Evolutionary conservation across 2,888 invertebrate genomes (phyloP), one percentile per base, ranked within the genome.

Genomic region (Cosmorhoe ocellata): DNA sequence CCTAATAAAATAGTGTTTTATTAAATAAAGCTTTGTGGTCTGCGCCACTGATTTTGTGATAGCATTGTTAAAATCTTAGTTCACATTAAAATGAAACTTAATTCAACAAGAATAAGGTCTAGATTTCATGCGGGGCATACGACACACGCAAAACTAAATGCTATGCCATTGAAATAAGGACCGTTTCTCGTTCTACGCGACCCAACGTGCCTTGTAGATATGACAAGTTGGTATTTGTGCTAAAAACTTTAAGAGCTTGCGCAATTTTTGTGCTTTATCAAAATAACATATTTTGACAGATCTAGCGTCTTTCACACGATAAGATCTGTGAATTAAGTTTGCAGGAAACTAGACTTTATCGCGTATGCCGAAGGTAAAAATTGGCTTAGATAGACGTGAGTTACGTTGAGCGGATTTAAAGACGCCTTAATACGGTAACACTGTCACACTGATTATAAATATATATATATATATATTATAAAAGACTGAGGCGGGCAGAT

Each of bases 21-120:
- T 79, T 76, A 79, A 80, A 80, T 76, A 79, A 59, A 59, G 57
- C 55, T 41, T 40, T 12, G 22, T 47, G 43, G 48, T 44, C 43
- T 31, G 9, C 47, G 48, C 47, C 47, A 13, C 7, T 37, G 51
- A 46, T 11, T n/a, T n/a, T n/a, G 22, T n/a, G 40, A n/a, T 38
- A 4, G 7, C 12, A 13, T 42, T 38, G 26, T 28, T 18, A 1
- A 32, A 33, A 49, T 44, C 24, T 30, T 8, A 11, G 39, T 28
- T 42, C 13, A 2, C 11, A 14, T 30, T 26, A 31, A 12, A 37
- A 30, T 24, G 13, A 1, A n/a, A 13, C 12, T 31, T 37, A 38
- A 13, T 24, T 22, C 18, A 36, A 24, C n/a, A 13, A 9, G 1
- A 11, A 24, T 37, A 44, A n/a, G 27, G 34, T 36, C 28, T 1